Conservation (phyloP, 2,113 vertebrate species). For the Carollia perspicillata region DNA sequence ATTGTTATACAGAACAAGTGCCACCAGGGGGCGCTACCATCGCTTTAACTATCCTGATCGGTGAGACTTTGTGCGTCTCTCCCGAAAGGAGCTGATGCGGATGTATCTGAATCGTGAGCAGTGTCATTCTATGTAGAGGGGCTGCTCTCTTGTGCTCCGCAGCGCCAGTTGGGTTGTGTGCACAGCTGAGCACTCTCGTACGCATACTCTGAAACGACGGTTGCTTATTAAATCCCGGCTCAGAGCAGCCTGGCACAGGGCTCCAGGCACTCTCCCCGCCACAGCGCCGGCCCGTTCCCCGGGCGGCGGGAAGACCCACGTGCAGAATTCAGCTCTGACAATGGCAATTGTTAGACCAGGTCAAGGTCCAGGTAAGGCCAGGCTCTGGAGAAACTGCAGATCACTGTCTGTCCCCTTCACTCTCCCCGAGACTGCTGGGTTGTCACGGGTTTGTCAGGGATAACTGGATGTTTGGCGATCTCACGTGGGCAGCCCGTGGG, state of each 20-base stretch:
- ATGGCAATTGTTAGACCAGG: background rate
- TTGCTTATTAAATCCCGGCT: background rate
- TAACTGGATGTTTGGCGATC: rapidly evolving
- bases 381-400: rapidly evolving
- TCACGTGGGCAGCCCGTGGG: rapidly evolving
- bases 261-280: rapidly evolving
- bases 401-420: rapidly evolving
- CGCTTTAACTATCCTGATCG: background rate
- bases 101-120: background rate
- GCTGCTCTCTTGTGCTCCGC: rapidly evolving
- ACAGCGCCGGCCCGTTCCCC: rapidly evolving
- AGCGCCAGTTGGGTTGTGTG: rapidly evolving
- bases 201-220: rapidly evolving
- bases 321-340: background rate
- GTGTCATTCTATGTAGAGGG: rapidly evolving
- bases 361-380: rapidly evolving
- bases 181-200: background rate
- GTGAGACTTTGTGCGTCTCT: background rate
- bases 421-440: background rate
- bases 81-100: background rate
- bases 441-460: background rate
- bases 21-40: rapidly evolving
- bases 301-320: rapidly evolving
- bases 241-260: rapidly evolving
- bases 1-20: rapidly evolving